These are phyloP conservation scores for Melinaea marsaeus DNA, from an alignment of 2,888 invertebrate genomes.

Conservation along the genomic window DNA sequence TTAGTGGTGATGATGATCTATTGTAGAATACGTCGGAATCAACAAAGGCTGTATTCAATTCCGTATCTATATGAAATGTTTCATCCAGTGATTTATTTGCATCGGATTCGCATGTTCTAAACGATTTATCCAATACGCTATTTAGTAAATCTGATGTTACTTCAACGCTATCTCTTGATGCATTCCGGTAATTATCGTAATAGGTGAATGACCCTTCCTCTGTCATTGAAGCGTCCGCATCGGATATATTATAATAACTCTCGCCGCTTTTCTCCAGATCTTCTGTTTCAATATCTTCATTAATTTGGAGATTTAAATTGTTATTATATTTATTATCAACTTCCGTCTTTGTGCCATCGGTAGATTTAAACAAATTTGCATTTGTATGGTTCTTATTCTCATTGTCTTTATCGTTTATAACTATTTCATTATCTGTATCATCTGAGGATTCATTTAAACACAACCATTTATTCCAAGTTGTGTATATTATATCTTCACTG, in stretches of 20 bases:
- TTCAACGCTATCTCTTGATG: slow-evolving; percentile 12
- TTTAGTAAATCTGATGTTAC: slow-evolving; percentile 22
- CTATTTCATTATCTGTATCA: too few species aligned
- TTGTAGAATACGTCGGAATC: slow-evolving; percentile 37
- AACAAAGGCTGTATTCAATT: slow-evolving; percentile 62
- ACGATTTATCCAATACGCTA: slow-evolving; percentile 28
- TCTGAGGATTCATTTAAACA: slow-evolving; percentile 13
- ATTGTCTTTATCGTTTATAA: too few species aligned
- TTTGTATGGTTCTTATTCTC: too few species aligned
- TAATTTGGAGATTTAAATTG: too few species aligned
- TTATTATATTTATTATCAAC: too few species aligned
- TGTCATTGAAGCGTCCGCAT: neutral
- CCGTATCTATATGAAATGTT: slow-evolving; percentile 42
- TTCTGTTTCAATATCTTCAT: too few species aligned
- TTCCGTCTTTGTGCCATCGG: too few species aligned
- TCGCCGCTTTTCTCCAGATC: too few species aligned
- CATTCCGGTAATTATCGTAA: neutral
- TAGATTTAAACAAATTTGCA: too few species aligned
- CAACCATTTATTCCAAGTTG: slow-evolving; percentile 48
- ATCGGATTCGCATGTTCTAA: slow-evolving; percentile 23
- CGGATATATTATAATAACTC: too few species aligned
- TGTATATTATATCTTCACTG: slow-evolving; percentile 61
- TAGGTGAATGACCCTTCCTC: slow-evolving; percentile 16
- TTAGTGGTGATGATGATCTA: slow-evolving; percentile 50
- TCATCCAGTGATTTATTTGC: slow-evolving; percentile 32